A percentile compares a stretch with the other conserved stretches of the same genome.
These are phyloP conservation scores for Lepisosteus osseus DNA, from an alignment of 2,113 vertebrate genomes.

Conservation along the genomic window DNA sequence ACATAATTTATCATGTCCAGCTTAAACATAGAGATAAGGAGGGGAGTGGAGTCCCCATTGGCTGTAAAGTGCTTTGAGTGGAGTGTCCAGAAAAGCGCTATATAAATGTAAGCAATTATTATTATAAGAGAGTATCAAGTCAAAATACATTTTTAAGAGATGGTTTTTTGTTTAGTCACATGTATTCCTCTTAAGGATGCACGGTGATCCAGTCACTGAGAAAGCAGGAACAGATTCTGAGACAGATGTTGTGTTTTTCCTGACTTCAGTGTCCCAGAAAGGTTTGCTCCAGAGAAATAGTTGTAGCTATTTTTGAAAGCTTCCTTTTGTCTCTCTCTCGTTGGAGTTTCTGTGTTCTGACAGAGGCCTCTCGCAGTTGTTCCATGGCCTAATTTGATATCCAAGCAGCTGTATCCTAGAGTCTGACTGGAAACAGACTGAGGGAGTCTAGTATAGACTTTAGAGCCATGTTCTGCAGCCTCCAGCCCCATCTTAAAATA, in stretches of 20 bases:
- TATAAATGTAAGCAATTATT: too few species aligned
- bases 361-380: slow-evolving; percentile 14
- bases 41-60: too few species aligned
- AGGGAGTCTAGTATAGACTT: neutral
- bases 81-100: too few species aligned
- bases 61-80: too few species aligned
- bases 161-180: too few species aligned
- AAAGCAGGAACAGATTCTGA: neutral
- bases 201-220: too few species aligned
- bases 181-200: too few species aligned
- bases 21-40: too few species aligned
- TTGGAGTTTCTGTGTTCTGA: neutral
- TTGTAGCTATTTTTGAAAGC: slow-evolving; percentile 20
- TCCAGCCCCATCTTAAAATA: slow-evolving; percentile 8
- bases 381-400: slow-evolving; percentile 31
- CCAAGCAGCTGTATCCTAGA: slow-evolving; percentile 26
- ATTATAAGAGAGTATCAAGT: too few species aligned
- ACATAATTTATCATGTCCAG: too few species aligned
- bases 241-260: slow-evolving; percentile 16
- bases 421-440: slow-evolving; percentile 17
- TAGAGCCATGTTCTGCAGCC: neutral
- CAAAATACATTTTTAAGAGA: too few species aligned
- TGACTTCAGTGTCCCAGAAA: slow-evolving; percentile 13
- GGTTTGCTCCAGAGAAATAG: slow-evolving; percentile 13
- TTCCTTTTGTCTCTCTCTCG: slow-evolving; percentile 4